Evolutionary conservation across 2,113 vertebrate species (phyloP), one percentile per base, ranked within the genome.

Genomic region (Corythornis cristatus): DNA sequence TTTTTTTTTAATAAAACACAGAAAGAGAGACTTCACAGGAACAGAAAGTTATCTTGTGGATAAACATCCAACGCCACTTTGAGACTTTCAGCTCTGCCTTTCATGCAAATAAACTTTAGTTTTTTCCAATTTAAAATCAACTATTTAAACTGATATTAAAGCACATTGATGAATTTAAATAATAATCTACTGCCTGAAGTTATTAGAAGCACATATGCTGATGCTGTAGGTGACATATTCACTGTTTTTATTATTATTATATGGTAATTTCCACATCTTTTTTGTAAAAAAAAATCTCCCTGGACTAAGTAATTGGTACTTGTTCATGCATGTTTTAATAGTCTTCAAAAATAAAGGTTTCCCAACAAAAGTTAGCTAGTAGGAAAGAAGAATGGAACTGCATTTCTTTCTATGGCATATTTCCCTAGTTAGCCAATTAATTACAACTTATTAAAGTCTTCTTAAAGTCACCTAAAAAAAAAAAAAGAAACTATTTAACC

Each of bases 391-490:
- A 97, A 98, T 97, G 97, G 96, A 96, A 97, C 85, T 97, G 96
- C 97, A 97, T 98, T 98, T 96, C 97, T 98, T 98, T 97, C 97
- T 97, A 94, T 95, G 93, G 93, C 93, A 98, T 97, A 98, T 99
- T 98, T 99, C 99, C 98, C 98, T 98, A 79, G 98, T 91, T 97
- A 98, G 95, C 98, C 98, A 99, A 99, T 99, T 99, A 99, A 98
- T 98, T 97, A 98, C 85, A 96, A 97, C 91, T 66, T 95, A 95
- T 88, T 89, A 98, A 85, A 93, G 35, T 89, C 40, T 73, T 96
- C 96, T 88, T 97, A 94, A 98, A 98, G 95, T 96, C 91, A 92
- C 56, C 92, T 80, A 35, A 65, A 88, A 88, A 92, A 95, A 77
- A 92, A 95, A 77, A 31, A 48, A 22, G 6, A 45, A 46, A 46